Conservation (phyloP, 2,797 vertebrate genomes). For the Sebastes miniatus region DNA sequence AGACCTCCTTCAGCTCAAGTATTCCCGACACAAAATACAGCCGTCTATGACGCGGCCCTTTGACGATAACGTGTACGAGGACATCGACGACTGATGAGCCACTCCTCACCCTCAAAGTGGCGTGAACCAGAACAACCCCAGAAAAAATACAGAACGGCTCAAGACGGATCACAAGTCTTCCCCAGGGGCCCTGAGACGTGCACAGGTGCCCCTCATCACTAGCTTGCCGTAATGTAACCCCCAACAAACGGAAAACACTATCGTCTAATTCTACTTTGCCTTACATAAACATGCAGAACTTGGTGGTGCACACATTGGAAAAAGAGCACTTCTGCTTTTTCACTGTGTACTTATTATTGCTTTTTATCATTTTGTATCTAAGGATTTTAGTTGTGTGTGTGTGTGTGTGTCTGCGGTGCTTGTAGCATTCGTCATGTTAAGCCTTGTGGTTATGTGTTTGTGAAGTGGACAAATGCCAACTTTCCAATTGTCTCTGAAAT, state of each 20-base stretch:
- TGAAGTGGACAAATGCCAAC: neutral
- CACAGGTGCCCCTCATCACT: conserved; percentile 34
- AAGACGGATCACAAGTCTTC: conserved; percentile 52
- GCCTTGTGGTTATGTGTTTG: neutral
- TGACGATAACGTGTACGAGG: conserved; percentile 71
- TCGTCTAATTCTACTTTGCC: conserved; percentile 39
- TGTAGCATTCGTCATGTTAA: neutral
- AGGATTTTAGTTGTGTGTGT: neutral
- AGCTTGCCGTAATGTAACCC: conserved; percentile 16
- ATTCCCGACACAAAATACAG: conserved; percentile 84
- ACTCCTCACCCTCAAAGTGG: neutral
- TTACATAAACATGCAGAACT: conserved; percentile 29
- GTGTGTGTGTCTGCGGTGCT: neutral
- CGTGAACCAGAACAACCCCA: conserved; percentile 7
- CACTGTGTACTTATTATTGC: neutral
- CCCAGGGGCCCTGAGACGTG: conserved; percentile 34
- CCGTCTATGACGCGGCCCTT: conserved; percentile 82
- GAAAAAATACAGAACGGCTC: conserved; percentile 6
- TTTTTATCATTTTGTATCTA: conserved; percentile 3
- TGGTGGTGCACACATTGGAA: conserved; percentile 21
- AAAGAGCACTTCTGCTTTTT: conserved; percentile 11
- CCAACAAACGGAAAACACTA: conserved; percentile 2
- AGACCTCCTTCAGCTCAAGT: conserved; percentile 89
- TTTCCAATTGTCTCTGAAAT: conserved; percentile 1
- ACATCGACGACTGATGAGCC: conserved; percentile 65